phyloP scores from a whole-genome alignment of 2,797 vertebrate genomes.

The Choloepus didactylus region DNA sequence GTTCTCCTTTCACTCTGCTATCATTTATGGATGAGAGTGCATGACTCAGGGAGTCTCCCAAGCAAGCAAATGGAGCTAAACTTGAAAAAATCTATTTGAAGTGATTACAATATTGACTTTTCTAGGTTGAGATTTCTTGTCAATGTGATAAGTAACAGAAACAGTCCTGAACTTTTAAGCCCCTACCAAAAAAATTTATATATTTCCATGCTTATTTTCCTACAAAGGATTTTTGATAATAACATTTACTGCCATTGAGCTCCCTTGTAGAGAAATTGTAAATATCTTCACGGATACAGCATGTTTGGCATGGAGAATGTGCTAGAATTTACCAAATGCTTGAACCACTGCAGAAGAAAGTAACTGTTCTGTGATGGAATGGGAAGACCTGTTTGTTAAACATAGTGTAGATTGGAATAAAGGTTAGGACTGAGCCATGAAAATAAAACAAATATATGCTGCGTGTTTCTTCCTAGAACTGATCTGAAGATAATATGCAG shows the following conservation, averaged over 20 bases:
- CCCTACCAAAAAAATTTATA: not conserved
- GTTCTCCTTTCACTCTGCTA: not conserved
- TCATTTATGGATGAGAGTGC: not conserved
- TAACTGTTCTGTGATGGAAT: slow-evolving; percentile 3
- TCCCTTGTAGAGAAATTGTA: slow-evolving; percentile 61
- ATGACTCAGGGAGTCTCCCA: slow-evolving; percentile 40
- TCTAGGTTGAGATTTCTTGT: slow-evolving; percentile 70
- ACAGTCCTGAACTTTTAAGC: slow-evolving; percentile 71
- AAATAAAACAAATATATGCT: not conserved
- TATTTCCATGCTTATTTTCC: no score
- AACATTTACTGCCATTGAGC: no score
- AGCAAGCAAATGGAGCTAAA: slow-evolving; percentile 63
- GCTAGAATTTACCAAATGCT: slow-evolving; percentile 68
- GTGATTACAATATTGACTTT: slow-evolving; percentile 75
- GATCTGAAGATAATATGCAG: not conserved
- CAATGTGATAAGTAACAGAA: slow-evolving; percentile 67
- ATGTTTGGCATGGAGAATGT: slow-evolving; percentile 69
- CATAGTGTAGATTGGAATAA: not conserved
- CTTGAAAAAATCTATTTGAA: slow-evolving; percentile 73
- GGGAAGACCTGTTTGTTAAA: not conserved
- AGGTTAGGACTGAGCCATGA: not conserved
- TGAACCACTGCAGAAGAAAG: slow-evolving; percentile 62
- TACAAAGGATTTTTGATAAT: no score
- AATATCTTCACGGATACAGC: slow-evolving; percentile 72
- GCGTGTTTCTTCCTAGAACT: not conserved